Percentiles rank a stretch among this genome's conserved stretches.
Conservation (phyloP, 30 jellyfish, hydroid and myxozoan genomes). For the Hydra vulgaris region DNA sequence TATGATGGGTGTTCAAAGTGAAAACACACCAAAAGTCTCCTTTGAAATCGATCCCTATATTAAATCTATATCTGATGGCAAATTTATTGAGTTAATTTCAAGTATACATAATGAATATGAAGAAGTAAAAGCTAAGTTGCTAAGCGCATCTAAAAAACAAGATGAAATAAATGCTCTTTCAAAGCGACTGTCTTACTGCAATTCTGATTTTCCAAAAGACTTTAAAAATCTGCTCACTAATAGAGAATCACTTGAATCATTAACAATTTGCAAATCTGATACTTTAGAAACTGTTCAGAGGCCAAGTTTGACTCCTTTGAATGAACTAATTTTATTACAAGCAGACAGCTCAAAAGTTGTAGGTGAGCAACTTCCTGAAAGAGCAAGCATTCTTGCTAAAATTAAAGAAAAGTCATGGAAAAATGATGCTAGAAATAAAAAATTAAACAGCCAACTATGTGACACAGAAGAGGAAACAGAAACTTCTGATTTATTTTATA, state of each 20-base stretch:
- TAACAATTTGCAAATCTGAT: neutral
- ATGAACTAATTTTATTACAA: neutral
- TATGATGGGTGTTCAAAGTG: slow-evolving; percentile 31
- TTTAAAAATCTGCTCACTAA: slow-evolving; percentile 7
- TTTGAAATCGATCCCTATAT: slow-evolving; percentile 14
- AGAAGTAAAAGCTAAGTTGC: slow-evolving; percentile 10
- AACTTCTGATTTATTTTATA: slow-evolving; percentile 8
- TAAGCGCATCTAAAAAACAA: slow-evolving; percentile 10
- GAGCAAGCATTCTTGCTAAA: slow-evolving; percentile 6
- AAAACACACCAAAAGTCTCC: neutral
- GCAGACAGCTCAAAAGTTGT: neutral
- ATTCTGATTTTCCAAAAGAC: slow-evolving; percentile 23
- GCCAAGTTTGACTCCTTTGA: slow-evolving; percentile 16
- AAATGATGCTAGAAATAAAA: neutral
- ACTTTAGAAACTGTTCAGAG: slow-evolving; percentile 12
- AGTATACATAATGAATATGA: slow-evolving; percentile 18
- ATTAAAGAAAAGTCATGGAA: slow-evolving; percentile 29
- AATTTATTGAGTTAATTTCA: neutral
- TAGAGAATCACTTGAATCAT: neutral
- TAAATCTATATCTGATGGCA: neutral
- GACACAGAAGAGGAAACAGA: neutral
- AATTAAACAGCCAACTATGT: neutral
- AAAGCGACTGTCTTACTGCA: slow-evolving; percentile 13
- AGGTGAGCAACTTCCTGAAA: neutral
- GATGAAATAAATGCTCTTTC: slow-evolving; percentile 7